phyloP scores from a whole-genome alignment of 2,797 vertebrate genomes.

The Gila robusta region DNA sequence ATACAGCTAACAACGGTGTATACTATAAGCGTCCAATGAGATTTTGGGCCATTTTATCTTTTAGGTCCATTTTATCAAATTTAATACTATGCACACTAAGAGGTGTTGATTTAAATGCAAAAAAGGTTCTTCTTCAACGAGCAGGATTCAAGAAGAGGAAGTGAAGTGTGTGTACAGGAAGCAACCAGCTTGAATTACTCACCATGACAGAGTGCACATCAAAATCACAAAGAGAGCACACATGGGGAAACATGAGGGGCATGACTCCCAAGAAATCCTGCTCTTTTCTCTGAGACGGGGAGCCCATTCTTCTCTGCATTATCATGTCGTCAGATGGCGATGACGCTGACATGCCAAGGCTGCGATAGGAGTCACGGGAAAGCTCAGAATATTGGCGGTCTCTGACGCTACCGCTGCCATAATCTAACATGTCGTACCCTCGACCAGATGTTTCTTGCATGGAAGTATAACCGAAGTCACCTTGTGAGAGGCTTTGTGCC shows the following conservation, averaged over 20 bases:
- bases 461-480: conserved; percentile 76
- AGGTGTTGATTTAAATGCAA: conserved; percentile 35
- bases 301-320: conserved; percentile 76
- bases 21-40: neutral
- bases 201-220: conserved; percentile 82
- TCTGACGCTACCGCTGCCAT: conserved; percentile 64
- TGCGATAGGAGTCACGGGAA: conserved; percentile 73
- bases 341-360: conserved; percentile 68
- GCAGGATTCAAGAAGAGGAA: conserved; percentile 46
- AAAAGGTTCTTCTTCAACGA: conserved; percentile 30
- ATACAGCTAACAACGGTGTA: neutral
- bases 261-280: conserved; percentile 82
- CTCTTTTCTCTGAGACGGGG: conserved; percentile 79
- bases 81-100: conserved; percentile 21
- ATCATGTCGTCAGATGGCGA: conserved; percentile 68
- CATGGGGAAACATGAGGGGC: conserved; percentile 81
- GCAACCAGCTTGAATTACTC: conserved; percentile 73
- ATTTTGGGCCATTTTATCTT: neutral
- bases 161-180: conserved; percentile 64
- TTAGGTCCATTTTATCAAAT: neutral
- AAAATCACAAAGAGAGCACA: conserved; percentile 86
- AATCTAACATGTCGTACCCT: conserved; percentile 70
- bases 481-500: conserved; percentile 65
- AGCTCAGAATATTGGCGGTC: conserved; percentile 75
- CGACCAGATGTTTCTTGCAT: conserved; percentile 70